Evolutionary conservation across 2,797 vertebrate species (phyloP).

Genomic region (Gorsachius magnificus): DNA sequence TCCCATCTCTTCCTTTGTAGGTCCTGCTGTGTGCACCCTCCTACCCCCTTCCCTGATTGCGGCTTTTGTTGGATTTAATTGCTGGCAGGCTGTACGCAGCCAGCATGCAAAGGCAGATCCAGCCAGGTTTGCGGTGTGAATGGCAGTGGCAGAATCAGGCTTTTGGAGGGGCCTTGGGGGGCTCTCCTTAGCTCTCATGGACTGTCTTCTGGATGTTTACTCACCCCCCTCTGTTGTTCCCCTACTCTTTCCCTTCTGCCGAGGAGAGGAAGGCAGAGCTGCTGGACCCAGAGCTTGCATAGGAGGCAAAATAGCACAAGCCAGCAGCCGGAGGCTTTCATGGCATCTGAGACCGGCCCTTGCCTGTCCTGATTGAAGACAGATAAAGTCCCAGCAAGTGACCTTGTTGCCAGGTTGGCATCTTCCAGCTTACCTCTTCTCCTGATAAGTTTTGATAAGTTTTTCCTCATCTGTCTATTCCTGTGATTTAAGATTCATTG

Average conservation of each 20-base stretch:
- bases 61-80: not conserved
- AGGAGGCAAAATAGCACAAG: not conserved
- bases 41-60: not conserved
- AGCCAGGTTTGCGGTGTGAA: not conserved
- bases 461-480: conserved; percentile 23
- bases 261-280: not conserved
- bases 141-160: not conserved
- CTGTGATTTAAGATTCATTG: not conserved
- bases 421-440: not conserved
- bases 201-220: not conserved
- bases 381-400: not conserved
- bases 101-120: not conserved
- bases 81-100: not conserved
- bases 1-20: not conserved
- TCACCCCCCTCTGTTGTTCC: not conserved
- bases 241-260: not conserved
- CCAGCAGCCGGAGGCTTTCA: not conserved
- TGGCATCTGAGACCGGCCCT: not conserved
- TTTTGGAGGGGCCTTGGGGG: not conserved
- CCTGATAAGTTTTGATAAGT: not conserved
- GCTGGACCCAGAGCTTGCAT: not conserved
- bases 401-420: not conserved
- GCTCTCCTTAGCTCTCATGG: not conserved
- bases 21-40: not conserved
- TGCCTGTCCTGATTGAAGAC: not conserved